These are phyloP conservation scores for Drosophila albomicans DNA, from an alignment of 1,140 invertebrate genomes.

Conservation along the genomic window DNA sequence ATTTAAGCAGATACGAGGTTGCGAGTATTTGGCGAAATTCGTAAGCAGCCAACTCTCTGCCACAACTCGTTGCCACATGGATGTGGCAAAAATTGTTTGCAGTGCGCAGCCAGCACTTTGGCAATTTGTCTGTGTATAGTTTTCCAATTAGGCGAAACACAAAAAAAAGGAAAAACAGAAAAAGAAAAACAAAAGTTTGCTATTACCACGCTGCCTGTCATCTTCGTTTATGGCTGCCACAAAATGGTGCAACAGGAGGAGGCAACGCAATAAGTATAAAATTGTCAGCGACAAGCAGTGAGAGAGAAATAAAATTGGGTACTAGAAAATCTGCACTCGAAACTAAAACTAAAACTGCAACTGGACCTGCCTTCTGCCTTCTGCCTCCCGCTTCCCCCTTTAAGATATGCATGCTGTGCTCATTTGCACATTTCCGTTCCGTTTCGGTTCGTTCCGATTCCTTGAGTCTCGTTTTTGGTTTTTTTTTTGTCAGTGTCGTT, in stretches of 20 bases:
- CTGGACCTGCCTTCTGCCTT: background rate
- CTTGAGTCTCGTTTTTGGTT: constrained; percentile 30
- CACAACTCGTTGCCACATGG: constrained; percentile 10
- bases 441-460: constrained; percentile 34
- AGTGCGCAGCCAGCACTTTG: constrained; percentile 32
- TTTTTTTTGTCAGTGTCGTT: constrained; percentile 28
- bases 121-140: constrained; percentile 62
- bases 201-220: constrained; percentile 54
- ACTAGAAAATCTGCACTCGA: constrained; percentile 11
- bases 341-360: constrained; percentile 20
- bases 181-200: background rate
- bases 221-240: constrained; percentile 57
- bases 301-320: constrained; percentile 40
- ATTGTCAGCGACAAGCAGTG: constrained; percentile 50
- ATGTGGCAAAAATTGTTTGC: constrained; percentile 1
- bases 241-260: constrained; percentile 33
- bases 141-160: constrained; percentile 68
- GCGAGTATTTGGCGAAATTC: background rate
- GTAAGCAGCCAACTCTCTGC: background rate
- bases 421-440: constrained; percentile 78
- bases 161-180: constrained; percentile 30
- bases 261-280: constrained; percentile 43
- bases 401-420: constrained; percentile 74
- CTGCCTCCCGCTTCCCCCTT: constrained; percentile 3
- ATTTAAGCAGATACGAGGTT: constrained; percentile 1